Evolutionary conservation across 2,113 vertebrate genomes (phyloP), one percentile per base, ranked within the genome.

Genomic region (Acrocephalus arundinaceus): DNA sequence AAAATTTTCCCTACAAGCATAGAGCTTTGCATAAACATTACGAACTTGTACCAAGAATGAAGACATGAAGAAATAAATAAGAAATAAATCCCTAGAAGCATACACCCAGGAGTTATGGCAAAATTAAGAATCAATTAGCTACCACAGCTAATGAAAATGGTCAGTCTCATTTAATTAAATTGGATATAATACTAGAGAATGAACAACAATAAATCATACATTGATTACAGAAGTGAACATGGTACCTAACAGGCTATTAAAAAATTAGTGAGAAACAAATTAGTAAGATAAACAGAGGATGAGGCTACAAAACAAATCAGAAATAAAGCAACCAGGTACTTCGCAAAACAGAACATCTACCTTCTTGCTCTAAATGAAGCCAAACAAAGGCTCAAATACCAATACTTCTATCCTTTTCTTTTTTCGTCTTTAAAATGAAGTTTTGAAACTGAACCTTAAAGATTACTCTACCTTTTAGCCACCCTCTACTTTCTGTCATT

Each of bases 41-140:
- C 30, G 78, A 74, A 71, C 45, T 45, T n/a, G 11, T n/a, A 25
- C 33, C 13, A 25, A 67, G 14, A 90, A 80, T 57, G 21, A 81
- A n/a, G 63, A 75, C 27, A 71, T 73, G 23, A 87, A 92, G 57
- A 76, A 92, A 88, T 46, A 85, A 86, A 27, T 59, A 87, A 68
- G 49, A 86, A 91, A 82, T 52, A 85, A 87, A 68, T 49, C 37
- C 33, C 48, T 49, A 68, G 15, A 87, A 81, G 41, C 35, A 82
- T 14, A 90, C 9, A 80, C 7, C 25, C 68, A 77, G 57, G 33
- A 66, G 33, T 77, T 62, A 66, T 10, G 31, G 57, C 55, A 37
- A 93, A 87, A 85, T 91, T 85, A 93, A 85, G n/a, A 90, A 93
- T 89, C 73, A 87, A 91, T 59, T 27, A 49, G 61, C 46, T 80